Base-by-base conservation (phyloP, 2,113 vertebrate species). In the Otis tarda region DNA sequence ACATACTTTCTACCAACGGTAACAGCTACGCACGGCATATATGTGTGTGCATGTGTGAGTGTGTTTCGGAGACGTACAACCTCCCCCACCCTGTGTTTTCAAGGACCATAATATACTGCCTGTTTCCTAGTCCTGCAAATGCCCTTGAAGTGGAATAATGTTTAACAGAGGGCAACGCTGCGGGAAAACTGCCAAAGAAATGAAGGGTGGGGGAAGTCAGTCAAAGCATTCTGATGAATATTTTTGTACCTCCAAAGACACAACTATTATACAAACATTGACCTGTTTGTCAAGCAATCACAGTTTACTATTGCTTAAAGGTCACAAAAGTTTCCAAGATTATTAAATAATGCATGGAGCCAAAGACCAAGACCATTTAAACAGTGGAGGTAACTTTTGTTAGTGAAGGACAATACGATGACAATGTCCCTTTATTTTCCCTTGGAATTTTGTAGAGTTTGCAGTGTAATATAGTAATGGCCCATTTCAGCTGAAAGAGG, bases 121-220 rank as follows among this genome's bases (percentile, higher is more conserved):
- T 96, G 95, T 89, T 97, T 97, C 95, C 96, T 95, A 96, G 93
- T 84, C 88, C 92, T 96, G 95, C 95, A 93, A 84, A 95, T 89
- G 93, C 80, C 95, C 95, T 96, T 97, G 96, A 97, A 97, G 92
- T 94, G 80, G 92, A 95, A 95, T 96, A 97, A 97, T 96, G n/a
- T 96, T 97, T 97, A 96, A 97, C 96, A 93, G 93, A 96, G 92
- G 90, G 95, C 90, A 91, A 47, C 27, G 89, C 79, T 86, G 60
- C 0, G 28, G 90, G 96, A 97, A 94, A 90, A 86, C 64, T 88
- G 92, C 93, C 96, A 96, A 45, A n/a, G 27, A 94, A 84, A 64
- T 65, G 90, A 83, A 94, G 86, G 82, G 95, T 86, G 94, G 76
- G 93, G 92, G 83, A 93, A 96, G 92, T 78, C 92, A 78, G 83